Evolutionary conservation across 2,797 vertebrate species (phyloP).

Genomic region (Danio aesculapii): DNA sequence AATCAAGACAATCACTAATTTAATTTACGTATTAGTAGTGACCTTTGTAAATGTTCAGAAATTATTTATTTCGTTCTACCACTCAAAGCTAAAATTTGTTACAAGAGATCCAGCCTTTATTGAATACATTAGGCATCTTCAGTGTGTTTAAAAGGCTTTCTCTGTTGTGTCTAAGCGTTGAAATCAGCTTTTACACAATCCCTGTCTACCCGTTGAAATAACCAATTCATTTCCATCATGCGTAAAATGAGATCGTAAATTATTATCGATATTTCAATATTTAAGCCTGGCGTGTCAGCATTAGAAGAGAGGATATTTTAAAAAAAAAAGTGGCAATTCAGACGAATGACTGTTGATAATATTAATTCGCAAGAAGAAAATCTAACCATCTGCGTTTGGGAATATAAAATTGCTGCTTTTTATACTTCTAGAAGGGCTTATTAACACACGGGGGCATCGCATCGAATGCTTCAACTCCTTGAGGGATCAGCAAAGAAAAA

Average conservation of each 20-base stretch:
- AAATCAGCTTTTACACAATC: conserved; percentile 39
- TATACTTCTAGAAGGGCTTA: conserved; percentile 57
- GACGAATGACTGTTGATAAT: conserved; percentile 62
- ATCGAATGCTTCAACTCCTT: conserved; percentile 66
- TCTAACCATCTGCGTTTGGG: conserved; percentile 41
- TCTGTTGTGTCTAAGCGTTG: conserved; percentile 47
- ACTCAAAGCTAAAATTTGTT: conserved; percentile 21
- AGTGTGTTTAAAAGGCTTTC: conserved; percentile 25
- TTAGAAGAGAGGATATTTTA: not conserved
- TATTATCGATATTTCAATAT: conserved; percentile 53
- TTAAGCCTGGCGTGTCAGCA: conserved; percentile 18
- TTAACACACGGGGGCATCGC: conserved; percentile 68
- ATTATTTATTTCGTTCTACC: not conserved
- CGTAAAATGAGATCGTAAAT: conserved; percentile 59
- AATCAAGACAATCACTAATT: conserved; percentile 38
- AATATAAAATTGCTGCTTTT: conserved; percentile 60
- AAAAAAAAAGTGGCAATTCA: conserved; percentile 48
- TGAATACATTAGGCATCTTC: conserved; percentile 32
- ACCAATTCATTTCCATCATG: conserved; percentile 52
- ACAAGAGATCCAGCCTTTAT: conserved; percentile 31
- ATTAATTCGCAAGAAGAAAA: conserved; percentile 24
- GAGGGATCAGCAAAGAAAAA: conserved; percentile 68
- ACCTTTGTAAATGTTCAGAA: conserved; percentile 11
- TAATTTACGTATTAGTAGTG: conserved; percentile 32
- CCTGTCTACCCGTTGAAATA: conserved; percentile 50